Conservation (phyloP, 2,113 vertebrate species). For the Dicrurus megarhynchus region DNA sequence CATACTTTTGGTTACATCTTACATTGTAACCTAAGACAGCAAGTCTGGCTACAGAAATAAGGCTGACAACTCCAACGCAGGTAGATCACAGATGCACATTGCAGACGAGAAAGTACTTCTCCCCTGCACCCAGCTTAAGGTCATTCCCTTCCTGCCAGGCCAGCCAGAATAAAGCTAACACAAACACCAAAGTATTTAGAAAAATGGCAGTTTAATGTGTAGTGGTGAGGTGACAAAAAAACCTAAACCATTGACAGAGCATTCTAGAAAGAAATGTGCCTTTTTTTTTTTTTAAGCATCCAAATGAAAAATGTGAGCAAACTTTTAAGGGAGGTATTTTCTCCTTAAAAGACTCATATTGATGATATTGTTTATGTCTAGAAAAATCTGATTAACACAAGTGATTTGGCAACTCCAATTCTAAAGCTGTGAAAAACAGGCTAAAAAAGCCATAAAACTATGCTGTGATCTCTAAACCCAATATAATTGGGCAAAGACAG, state of each 20-base stretch:
- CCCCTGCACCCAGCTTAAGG: not conserved
- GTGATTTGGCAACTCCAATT: not conserved
- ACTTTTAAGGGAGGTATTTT: not conserved
- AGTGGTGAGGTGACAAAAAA: not conserved
- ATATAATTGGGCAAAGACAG: conserved; percentile 27
- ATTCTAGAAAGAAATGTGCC: not conserved
- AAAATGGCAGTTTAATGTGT: not conserved
- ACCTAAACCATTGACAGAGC: not conserved
- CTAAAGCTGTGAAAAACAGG: not conserved
- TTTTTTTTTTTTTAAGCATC: not conserved
- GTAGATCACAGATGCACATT: not conserved
- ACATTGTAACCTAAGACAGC: not conserved
- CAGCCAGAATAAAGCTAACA: not conserved
- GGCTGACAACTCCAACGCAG: not conserved
- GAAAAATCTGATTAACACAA: not conserved
- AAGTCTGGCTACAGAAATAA: not conserved
- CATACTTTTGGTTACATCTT: no score
- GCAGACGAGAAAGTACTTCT: not conserved
- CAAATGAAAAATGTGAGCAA: not conserved
- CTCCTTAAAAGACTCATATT: not conserved
- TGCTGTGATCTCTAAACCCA: not conserved
- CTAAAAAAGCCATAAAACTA: not conserved
- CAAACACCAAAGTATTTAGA: not conserved
- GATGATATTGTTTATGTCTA: not conserved
- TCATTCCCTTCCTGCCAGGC: not conserved